A percentile compares a stretch with the other conserved stretches of the same genome.
These are phyloP conservation scores for Carapus acus DNA, from an alignment of 2,797 vertebrate species.

Conservation along the genomic window DNA sequence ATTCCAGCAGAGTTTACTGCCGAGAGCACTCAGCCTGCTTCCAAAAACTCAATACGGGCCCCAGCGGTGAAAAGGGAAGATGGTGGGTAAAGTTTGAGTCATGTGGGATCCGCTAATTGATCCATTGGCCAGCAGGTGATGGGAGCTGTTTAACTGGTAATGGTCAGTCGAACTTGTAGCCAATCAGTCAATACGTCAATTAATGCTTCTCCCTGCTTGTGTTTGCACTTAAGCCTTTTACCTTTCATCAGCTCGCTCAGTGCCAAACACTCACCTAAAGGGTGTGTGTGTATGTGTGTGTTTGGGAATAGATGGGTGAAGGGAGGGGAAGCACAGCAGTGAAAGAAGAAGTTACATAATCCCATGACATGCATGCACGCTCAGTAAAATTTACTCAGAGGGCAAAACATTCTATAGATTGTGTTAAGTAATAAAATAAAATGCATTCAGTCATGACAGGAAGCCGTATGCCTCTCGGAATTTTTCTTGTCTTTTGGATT, in stretches of 20 bases:
- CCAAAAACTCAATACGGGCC: neutral
- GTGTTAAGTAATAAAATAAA: too few relatives aligned
- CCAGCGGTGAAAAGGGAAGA: neutral
- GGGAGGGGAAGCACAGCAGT: neutral
- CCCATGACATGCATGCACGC: conserved; percentile 9
- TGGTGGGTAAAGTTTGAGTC: conserved; percentile 13
- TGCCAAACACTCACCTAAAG: conserved; percentile 31
- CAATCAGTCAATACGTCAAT: conserved; percentile 57
- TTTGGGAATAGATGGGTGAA: conserved; percentile 23
- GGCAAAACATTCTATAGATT: too few relatives aligned
- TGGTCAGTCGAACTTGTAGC: conserved; percentile 29
- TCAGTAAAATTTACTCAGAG: conserved; percentile 8
- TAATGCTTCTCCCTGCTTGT: conserved; percentile 54
- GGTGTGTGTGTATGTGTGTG: conserved; percentile 4
- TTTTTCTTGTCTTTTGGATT: too few relatives aligned
- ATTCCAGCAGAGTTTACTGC: neutral
- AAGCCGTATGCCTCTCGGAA: too few relatives aligned
- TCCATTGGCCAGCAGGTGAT: conserved; percentile 36
- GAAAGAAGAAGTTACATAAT: conserved; percentile 30
- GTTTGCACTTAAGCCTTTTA: conserved; percentile 52
- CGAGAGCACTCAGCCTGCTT: neutral
- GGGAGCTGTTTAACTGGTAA: conserved; percentile 47
- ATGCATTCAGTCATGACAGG: too few relatives aligned
- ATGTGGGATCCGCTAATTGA: conserved; percentile 36
- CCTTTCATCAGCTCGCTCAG: conserved; percentile 39